Conservation (phyloP, 1,140 invertebrate species). For the Euwallacea similis region DNA sequence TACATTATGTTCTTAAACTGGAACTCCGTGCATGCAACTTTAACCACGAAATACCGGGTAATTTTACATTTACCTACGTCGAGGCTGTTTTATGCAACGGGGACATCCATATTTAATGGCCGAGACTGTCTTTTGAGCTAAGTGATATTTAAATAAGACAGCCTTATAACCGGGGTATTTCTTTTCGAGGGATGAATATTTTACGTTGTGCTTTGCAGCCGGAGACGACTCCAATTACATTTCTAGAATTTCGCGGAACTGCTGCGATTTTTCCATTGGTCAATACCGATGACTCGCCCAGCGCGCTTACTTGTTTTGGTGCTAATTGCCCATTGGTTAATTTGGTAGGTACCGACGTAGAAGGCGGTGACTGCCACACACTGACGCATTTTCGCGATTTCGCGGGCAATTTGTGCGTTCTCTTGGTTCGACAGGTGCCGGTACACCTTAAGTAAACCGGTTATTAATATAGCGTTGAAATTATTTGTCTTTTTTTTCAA, state of each 20-base stretch:
- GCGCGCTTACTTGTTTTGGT: too few species aligned
- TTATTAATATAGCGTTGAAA: too few species aligned
- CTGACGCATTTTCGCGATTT: too few species aligned
- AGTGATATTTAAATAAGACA: conserved; percentile 33
- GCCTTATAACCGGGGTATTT: conserved; percentile 23
- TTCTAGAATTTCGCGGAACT: conserved; percentile 3
- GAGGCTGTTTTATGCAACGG: conserved; percentile 21
- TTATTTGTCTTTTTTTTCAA: too few species aligned
- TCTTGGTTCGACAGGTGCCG: too few species aligned
- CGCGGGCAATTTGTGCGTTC: too few species aligned
- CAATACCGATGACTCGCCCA: too few species aligned
- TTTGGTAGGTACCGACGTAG: too few species aligned
- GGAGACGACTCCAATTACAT: conserved; percentile 1
- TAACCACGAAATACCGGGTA: conserved; percentile 28
- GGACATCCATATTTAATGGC: conserved; percentile 23
- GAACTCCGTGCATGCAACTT: conserved; percentile 26
- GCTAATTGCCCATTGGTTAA: too few species aligned
- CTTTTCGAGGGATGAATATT: conserved; percentile 11
- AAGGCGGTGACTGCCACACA: too few species aligned
- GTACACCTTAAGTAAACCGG: too few species aligned
- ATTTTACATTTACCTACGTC: conserved; percentile 27
- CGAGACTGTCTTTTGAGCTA: conserved; percentile 22
- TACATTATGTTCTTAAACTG: conserved; percentile 29
- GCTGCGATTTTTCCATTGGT: too few species aligned
- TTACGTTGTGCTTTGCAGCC: conserved; percentile 1